Evolutionary conservation across 1,140 invertebrate species (phyloP).

Genomic region (Campodea augens): DNA sequence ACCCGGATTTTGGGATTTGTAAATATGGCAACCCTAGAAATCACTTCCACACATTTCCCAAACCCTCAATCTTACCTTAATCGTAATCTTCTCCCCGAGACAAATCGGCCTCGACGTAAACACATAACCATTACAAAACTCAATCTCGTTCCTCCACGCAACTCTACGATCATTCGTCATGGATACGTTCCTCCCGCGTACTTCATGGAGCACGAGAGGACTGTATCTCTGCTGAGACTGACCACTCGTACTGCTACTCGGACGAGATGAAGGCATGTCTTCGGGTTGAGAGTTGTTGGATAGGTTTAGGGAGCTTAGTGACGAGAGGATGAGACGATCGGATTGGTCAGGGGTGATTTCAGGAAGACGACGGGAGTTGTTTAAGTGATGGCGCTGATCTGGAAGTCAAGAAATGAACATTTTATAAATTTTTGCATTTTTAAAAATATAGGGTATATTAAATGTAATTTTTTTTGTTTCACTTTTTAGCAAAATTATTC

Average conservation of each 20-base stretch:
- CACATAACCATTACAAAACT: conserved; percentile 87
- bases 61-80: conserved; percentile 31
- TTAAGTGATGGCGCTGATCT: conserved; percentile 44
- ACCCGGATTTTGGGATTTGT: too few relatives aligned
- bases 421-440: background rate
- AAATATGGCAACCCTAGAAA: too few relatives aligned
- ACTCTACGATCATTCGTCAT: conserved; percentile 57
- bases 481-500: too few relatives aligned
- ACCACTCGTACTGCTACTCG: too few relatives aligned
- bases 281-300: too few relatives aligned
- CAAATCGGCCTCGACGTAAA: conserved; percentile 69
- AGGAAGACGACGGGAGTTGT: conserved; percentile 34
- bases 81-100: conserved; percentile 66
- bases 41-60: too few relatives aligned
- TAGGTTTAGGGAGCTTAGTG: too few relatives aligned
- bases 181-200: conserved; percentile 64
- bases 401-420: conserved; percentile 1
- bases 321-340: conserved; percentile 32
- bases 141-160: conserved; percentile 56
- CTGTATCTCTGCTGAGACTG: too few relatives aligned
- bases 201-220: too few relatives aligned
- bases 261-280: too few relatives aligned
- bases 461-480: background rate
- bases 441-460: background rate
- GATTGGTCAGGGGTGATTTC: conserved; percentile 32